phyloP scores from a whole-genome alignment of 2,888 invertebrate species.

The Apomyelois bistriatella region DNA sequence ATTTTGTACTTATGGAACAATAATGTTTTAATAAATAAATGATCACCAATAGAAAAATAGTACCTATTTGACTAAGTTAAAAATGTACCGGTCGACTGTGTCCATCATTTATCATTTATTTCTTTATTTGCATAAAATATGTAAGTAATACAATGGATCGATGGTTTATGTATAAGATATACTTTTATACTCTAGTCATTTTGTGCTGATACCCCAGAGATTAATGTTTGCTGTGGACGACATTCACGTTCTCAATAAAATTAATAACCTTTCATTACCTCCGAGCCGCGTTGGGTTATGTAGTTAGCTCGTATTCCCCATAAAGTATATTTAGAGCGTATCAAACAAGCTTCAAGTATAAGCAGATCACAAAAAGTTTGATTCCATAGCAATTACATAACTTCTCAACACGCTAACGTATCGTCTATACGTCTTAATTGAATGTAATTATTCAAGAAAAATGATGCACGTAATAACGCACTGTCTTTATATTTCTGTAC shows the following conservation, averaged over 20 bases:
- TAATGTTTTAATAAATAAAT: no score
- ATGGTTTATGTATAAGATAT: neutral
- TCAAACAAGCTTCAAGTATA: slow-evolving; percentile 26
- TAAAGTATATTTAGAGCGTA: slow-evolving; percentile 19
- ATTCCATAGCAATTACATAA: neutral
- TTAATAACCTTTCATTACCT: slow-evolving; percentile 29
- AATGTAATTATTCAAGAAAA: slow-evolving; percentile 2
- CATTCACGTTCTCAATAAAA: slow-evolving; percentile 25
- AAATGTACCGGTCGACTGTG: no score
- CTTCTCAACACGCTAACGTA: slow-evolving; percentile 13
- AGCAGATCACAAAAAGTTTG: neutral
- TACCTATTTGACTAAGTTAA: no score
- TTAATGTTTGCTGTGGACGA: slow-evolving; percentile 32
- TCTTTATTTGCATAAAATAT: no score
- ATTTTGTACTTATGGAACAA: no score
- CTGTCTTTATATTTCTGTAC: neutral
- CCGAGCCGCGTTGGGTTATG: slow-evolving; percentile 20
- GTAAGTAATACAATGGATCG: neutral
- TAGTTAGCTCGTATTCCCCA: slow-evolving; percentile 21
- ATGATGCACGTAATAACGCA: neutral
- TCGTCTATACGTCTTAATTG: slow-evolving; percentile 6
- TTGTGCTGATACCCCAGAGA: slow-evolving; percentile 27
- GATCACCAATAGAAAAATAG: no score
- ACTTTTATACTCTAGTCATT: neutral
- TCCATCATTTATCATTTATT: no score